Percentiles rank a stretch among this genome's conserved stretches.
phyloP scores from a whole-genome alignment of 1,140 invertebrate species.

The Zaprionus gabonicus region DNA sequence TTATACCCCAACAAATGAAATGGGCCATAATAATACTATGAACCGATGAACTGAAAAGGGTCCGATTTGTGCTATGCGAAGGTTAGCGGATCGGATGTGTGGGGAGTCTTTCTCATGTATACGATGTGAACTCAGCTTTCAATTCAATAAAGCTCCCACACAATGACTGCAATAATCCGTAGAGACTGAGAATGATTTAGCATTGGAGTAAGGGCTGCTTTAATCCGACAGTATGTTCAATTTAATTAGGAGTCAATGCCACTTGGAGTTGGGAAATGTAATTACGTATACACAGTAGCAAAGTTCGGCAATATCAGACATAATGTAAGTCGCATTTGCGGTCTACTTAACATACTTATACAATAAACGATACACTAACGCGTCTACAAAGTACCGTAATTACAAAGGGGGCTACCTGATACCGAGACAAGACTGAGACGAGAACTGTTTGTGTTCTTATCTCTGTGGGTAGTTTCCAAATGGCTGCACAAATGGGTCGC shows the following conservation, averaged over 20 bases:
- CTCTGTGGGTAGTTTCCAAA: slow-evolving; percentile 29
- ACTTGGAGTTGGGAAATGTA: slow-evolving; percentile 6
- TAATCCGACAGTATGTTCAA: slow-evolving; percentile 35
- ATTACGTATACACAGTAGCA: neutral
- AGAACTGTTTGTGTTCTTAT: slow-evolving; percentile 32
- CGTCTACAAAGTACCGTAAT: slow-evolving; percentile 4
- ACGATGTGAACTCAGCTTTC: slow-evolving; percentile 19
- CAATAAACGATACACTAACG: neutral
- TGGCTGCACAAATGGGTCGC: slow-evolving; percentile 40
- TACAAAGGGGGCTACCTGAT: neutral
- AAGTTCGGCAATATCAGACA: neutral
- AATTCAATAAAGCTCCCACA: slow-evolving; percentile 12
- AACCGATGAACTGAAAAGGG: slow-evolving; percentile 36
- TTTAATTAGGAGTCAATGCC: slow-evolving; percentile 34
- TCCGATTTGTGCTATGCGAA: slow-evolving; percentile 29
- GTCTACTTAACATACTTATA: slow-evolving; percentile 7
- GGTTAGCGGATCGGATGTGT: slow-evolving; percentile 32
- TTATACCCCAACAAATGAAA: slow-evolving; percentile 47
- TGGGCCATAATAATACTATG: slow-evolving; percentile 54
- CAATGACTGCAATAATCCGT: slow-evolving; percentile 16
- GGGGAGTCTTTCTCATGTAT: neutral
- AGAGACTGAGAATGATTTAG: slow-evolving; percentile 32
- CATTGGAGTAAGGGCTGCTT: slow-evolving; percentile 12
- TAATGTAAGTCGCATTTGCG: slow-evolving; percentile 1
- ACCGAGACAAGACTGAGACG: neutral